These are phyloP conservation scores for Zygothrica quintamaculata DNA, from an alignment of 2,888 invertebrate species.

Conservation along the genomic window DNA sequence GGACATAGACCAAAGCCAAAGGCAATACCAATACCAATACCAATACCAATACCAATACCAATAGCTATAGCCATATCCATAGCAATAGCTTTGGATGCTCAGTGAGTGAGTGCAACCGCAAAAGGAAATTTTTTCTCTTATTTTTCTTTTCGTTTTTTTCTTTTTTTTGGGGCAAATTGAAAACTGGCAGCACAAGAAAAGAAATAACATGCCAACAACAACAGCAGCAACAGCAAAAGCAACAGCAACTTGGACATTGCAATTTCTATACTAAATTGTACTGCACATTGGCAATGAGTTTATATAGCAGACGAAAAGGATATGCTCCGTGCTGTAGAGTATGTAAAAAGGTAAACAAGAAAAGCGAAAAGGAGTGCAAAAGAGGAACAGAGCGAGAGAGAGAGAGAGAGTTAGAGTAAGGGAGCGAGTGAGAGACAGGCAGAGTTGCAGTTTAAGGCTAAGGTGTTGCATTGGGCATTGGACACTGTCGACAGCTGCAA, in stretches of 20 bases:
- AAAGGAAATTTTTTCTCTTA: too few species aligned
- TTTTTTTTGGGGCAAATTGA: constrained; percentile 42
- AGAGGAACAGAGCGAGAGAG: neutral
- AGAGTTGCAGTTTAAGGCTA: constrained; percentile 6
- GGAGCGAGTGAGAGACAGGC: neutral
- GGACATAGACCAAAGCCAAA: too few species aligned
- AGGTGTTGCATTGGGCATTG: constrained; percentile 35
- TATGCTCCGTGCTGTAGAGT: too few species aligned
- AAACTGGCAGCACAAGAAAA: constrained; percentile 33
- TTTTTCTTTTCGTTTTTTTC: too few species aligned
- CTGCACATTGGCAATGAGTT: constrained; percentile 40
- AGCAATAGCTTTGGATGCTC: neutral
- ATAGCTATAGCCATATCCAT: too few species aligned
- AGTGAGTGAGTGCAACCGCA: constrained; percentile 22
- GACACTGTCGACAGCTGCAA: constrained; percentile 40
- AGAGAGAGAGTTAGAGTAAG: neutral
- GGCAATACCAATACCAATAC: too few species aligned
- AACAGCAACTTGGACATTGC: constrained; percentile 23
- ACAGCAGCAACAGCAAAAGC: constrained; percentile 9
- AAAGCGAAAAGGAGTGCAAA: neutral
- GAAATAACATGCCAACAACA: constrained; percentile 45
- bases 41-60: too few species aligned
- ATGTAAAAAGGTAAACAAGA: neutral
- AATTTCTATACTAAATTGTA: constrained; percentile 35
- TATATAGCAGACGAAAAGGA: constrained; percentile 8